These are phyloP conservation scores for Panthera uncia DNA, from an alignment of 2,113 vertebrate genomes.

Conservation along the genomic window DNA sequence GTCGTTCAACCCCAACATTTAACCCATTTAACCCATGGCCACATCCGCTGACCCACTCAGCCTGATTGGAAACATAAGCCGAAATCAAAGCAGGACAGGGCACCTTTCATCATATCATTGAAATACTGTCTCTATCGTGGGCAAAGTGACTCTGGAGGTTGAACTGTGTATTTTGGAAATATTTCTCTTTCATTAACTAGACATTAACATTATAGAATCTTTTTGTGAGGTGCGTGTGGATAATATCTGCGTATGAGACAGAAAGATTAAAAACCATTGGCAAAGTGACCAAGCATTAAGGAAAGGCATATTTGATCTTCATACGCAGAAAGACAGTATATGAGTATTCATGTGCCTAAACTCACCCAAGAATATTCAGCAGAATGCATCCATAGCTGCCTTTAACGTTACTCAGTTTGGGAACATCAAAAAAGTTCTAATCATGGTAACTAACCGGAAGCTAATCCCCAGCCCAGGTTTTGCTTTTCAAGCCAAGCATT, in stretches of 20 bases:
- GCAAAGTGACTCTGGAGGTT: neutral
- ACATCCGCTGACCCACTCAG: neutral
- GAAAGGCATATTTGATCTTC: neutral
- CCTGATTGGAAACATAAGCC: neutral
- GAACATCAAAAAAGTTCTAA: neutral
- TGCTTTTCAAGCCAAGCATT: neutral
- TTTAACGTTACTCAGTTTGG: neutral
- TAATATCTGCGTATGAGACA: neutral
- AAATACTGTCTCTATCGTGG: neutral
- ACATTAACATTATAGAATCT: neutral
- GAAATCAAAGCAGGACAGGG: neutral
- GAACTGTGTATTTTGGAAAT: neutral
- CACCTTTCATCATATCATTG: neutral
- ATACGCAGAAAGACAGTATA: neutral
- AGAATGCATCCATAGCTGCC: neutral
- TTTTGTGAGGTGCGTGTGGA: neutral
- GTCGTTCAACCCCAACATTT: neutral
- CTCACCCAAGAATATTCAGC: neutral
- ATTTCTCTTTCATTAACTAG: neutral
- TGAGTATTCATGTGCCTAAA: neutral
- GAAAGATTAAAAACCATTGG: neutral
- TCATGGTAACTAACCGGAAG: neutral
- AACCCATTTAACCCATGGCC: neutral
- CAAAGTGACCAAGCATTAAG: neutral
- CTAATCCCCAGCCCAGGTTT: neutral